Evolutionary conservation across 2,113 vertebrate genomes (phyloP), one percentile per base, ranked within the genome.

Genomic region (Lepisosteus oculatus): DNA sequence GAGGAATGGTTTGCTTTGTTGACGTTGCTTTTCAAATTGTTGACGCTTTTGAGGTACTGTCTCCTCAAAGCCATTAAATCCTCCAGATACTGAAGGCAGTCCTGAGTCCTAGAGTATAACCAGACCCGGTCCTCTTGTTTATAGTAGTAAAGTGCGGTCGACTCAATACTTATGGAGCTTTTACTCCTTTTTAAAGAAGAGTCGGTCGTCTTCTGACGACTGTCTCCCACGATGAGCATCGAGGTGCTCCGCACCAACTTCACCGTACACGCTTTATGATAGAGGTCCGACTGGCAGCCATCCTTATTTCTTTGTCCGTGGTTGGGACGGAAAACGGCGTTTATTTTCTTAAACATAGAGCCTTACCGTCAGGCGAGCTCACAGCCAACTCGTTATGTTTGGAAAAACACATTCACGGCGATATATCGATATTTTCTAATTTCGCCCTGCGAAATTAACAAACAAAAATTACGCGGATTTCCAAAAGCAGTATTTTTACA

Each of bases 41-140:
- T 89, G 61, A 95, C 82, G 15, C 89, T 94, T 70, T 93, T 87
- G 3, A 94, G 89, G 61, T 98, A 98, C 8, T 95, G 95, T 41
- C 91, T 91, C 68, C 97, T 91, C 81, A 98, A 82, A 14, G 95
- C 95, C 75, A 97, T 90, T 14, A 99, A 87, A 3, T 97, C 96
- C 79, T 97, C 94, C 64, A 99, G 84, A 76, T 99, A 98, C 75
- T 96, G 94, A 55, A 98, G 79, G 64, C 95, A 98, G 81, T 96
- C 93, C 78, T 96, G 97, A 55, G 96, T 92, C 82, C 95, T 95
- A 0, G 93, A 90, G 74, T 91, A 92, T 79, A 96, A 86, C 97
- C 96, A 98, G 0, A 95, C 90, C 15, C 86, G 82, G 80, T 98
- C 96, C 72, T 96, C 96, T 4, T 94, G 94, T 66, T 88, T 93